These are phyloP conservation scores for Acipenser ruthenus DNA, from an alignment of 2,797 vertebrate species.

Conservation along the genomic window DNA sequence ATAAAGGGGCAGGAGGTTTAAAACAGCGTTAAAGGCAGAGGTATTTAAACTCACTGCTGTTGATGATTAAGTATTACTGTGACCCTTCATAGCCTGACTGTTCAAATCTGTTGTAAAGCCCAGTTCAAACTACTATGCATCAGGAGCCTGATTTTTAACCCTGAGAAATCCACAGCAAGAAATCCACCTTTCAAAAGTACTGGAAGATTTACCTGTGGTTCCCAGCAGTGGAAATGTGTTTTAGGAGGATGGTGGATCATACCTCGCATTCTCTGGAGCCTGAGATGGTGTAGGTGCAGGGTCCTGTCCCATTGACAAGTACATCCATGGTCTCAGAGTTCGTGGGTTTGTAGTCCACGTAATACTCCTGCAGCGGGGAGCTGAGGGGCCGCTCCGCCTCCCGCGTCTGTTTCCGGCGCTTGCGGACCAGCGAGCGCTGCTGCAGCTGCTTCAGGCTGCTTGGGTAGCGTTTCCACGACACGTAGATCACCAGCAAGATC, in stretches of 20 bases:
- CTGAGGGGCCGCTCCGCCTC: constrained; percentile 84
- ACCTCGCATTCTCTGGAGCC: constrained; percentile 99
- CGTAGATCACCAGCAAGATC: constrained; percentile 92
- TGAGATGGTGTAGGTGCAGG: constrained; percentile 97
- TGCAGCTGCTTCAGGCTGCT: constrained; percentile 93
- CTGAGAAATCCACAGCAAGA: constrained; percentile 30
- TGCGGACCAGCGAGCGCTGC: constrained; percentile 83
- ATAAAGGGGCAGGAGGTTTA: too few species aligned
- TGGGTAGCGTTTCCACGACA: constrained; percentile 93
- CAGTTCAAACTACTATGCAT: constrained; percentile 52
- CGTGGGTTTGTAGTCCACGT: constrained; percentile 98
- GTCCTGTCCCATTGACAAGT: constrained; percentile 92
- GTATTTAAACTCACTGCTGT: too few species aligned
- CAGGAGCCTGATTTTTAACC: constrained; percentile 47
- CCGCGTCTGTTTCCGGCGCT: constrained; percentile 81
- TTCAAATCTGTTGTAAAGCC: constrained; percentile 38
- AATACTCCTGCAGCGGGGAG: constrained; percentile 96
- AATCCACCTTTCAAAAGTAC: constrained; percentile 6
- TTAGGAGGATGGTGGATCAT: constrained; percentile 91
- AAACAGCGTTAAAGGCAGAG: too few species aligned
- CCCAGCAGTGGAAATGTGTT: constrained; percentile 87
- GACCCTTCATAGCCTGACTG: constrained; percentile 37
- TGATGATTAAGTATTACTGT: too few species aligned
- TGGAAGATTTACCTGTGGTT: constrained; percentile 90
- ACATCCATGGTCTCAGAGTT: constrained; percentile 97